Evolutionary conservation across 2,797 vertebrate species (phyloP).

Genomic region (Peromyscus attwateri): DNA sequence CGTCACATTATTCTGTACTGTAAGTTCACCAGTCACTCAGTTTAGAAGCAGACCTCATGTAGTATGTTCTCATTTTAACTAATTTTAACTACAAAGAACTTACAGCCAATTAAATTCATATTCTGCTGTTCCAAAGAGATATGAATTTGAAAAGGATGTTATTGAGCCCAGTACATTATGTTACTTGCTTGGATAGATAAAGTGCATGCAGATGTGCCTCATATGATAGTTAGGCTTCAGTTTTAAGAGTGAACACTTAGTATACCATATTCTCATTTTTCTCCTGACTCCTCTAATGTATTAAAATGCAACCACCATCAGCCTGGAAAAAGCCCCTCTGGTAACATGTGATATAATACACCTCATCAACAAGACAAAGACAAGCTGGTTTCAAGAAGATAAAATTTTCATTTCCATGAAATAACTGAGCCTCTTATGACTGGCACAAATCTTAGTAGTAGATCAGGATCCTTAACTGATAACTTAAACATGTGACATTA

Average conservation of each 20-base stretch:
- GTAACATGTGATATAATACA: neutral
- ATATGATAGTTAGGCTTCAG: neutral
- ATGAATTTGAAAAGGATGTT: neutral
- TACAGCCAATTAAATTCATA: neutral
- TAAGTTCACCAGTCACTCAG: neutral
- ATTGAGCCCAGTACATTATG: neutral
- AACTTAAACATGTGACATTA: neutral
- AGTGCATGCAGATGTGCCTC: neutral
- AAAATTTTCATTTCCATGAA: neutral
- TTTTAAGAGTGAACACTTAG: neutral
- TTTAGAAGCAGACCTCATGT: neutral
- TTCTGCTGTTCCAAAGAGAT: neutral
- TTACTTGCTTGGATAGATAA: neutral
- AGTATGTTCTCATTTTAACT: neutral
- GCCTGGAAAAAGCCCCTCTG: neutral
- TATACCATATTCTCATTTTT: neutral
- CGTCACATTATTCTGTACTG: neutral
- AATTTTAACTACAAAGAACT: neutral
- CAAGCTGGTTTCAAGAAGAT: neutral
- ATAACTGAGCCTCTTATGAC: neutral
- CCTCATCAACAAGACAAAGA: neutral
- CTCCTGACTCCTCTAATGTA: neutral
- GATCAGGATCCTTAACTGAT: neutral
- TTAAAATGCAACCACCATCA: constrained; percentile 21
- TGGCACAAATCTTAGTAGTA: neutral